Conservation (phyloP, 2,113 vertebrate genomes). For the Sebastes schlegelii region DNA sequence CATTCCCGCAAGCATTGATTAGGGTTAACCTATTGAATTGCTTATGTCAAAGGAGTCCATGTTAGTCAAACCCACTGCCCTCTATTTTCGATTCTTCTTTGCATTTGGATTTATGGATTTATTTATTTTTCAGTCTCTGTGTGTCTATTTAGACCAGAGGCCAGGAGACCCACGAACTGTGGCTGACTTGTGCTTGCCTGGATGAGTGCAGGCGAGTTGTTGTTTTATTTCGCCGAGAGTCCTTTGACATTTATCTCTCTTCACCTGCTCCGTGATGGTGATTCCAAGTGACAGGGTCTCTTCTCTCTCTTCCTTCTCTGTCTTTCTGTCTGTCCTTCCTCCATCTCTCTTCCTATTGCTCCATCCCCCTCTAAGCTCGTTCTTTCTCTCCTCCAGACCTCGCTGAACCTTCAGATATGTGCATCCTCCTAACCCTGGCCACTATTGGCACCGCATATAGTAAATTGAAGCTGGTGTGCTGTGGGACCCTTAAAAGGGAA, state of each 20-base stretch:
- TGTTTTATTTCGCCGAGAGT: constrained; percentile 79
- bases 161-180: constrained; percentile 57
- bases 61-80: neutral
- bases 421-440: constrained; percentile 32
- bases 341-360: constrained; percentile 12
- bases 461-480: constrained; percentile 61
- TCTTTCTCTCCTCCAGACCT: constrained; percentile 26
- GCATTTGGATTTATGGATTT: constrained; percentile 17
- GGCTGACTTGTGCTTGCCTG: constrained; percentile 69
- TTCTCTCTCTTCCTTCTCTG: constrained; percentile 47
- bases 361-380: constrained; percentile 18
- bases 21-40: constrained; percentile 12
- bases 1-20: neutral
- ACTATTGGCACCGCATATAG: constrained; percentile 41
- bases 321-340: constrained; percentile 37
- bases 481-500: constrained; percentile 60
- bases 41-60: constrained; percentile 3
- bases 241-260: constrained; percentile 85
- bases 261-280: constrained; percentile 81
- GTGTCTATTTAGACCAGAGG: constrained; percentile 55
- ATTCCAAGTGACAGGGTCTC: constrained; percentile 75
- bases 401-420: neutral
- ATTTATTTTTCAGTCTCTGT: neutral
- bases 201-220: constrained; percentile 71
- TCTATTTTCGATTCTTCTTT: constrained; percentile 16